Percentiles rank a stretch among this genome's conserved stretches.
Evolutionary conservation across 2,888 invertebrate species (phyloP).

Genomic region (Sycophila texana): DNA sequence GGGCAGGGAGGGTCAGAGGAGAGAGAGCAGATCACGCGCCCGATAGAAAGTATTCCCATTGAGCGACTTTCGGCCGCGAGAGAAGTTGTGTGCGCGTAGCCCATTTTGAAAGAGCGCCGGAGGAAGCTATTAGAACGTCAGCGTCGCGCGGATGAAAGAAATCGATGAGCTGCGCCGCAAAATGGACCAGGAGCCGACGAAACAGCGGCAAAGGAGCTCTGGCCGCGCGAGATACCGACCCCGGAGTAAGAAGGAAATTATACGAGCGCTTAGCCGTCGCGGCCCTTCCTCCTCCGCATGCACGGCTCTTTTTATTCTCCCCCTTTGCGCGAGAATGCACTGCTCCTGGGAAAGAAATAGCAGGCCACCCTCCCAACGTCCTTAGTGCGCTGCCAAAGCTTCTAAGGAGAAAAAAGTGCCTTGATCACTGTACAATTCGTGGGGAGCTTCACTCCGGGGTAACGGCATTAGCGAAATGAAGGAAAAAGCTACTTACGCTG

Average conservation of each 20-base stretch:
- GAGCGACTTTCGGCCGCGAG: constrained; percentile 20
- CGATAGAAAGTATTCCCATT: constrained; percentile 46
- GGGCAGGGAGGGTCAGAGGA: neutral
- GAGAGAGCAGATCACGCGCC: neutral
- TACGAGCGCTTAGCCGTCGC: constrained; percentile 37
- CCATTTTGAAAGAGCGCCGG: constrained; percentile 44
- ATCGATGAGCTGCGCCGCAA: constrained; percentile 10
- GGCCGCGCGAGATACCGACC: neutral
- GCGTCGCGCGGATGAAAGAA: constrained; percentile 2
- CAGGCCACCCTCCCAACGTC: neutral
- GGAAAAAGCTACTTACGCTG: neutral
- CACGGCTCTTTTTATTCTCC: constrained; percentile 10
- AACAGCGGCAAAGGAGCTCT: neutral
- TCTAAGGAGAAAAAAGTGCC: neutral
- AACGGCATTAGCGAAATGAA: neutral
- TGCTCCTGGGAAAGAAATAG: neutral
- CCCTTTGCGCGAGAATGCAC: constrained; percentile 4
- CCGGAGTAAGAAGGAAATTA: constrained; percentile 38
- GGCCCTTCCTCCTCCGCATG: neutral
- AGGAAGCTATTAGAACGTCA: constrained; percentile 52
- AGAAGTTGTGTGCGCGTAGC: constrained; percentile 5
- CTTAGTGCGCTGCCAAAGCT: too few relatives aligned
- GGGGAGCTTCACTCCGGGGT: neutral
- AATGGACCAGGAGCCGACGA: neutral
- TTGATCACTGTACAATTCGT: neutral